A percentile compares a stretch with the other conserved stretches of the same genome.
Evolutionary conservation across 2,113 vertebrate species (phyloP).

Genomic region (Dissostichus mawsoni): DNA sequence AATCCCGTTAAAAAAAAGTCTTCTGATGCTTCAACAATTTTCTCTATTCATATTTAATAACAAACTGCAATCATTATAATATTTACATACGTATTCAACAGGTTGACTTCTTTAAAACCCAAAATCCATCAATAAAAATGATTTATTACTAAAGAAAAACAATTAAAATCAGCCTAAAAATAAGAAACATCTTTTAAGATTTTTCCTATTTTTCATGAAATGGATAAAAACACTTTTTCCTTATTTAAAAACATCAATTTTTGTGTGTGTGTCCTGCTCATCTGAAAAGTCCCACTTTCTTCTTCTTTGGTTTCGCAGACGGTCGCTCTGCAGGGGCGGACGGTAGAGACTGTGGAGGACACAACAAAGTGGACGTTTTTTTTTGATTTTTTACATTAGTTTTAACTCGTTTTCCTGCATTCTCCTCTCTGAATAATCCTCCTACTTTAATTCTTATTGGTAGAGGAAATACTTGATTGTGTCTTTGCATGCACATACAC

Average conservation of each 20-base stretch:
- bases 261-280: constrained; percentile 59
- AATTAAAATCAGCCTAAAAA: constrained; percentile 23
- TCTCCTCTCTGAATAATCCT: too few relatives aligned
- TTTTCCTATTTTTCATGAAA: not conserved
- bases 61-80: not conserved
- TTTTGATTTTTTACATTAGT: too few relatives aligned
- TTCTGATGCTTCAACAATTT: not conserved
- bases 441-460: too few relatives aligned
- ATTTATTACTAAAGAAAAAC: not conserved
- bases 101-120: not conserved
- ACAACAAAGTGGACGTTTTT: not conserved
- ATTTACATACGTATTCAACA: constrained; percentile 30
- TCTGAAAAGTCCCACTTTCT: constrained; percentile 82
- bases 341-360: constrained; percentile 31
- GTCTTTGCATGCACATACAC: too few relatives aligned
- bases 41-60: not conserved
- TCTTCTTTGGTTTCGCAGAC: constrained; percentile 79
- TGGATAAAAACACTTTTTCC: not conserved
- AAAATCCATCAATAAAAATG: not conserved
- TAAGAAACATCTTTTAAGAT: too few relatives aligned
- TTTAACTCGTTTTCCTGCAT: too few relatives aligned
- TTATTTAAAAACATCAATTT: not conserved
- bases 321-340: constrained; percentile 31
- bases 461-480: too few relatives aligned
- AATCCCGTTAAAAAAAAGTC: too few relatives aligned